A percentile compares a stretch with the other conserved stretches of the same genome.
phyloP scores from a whole-genome alignment of 2,888 invertebrate species.

The Rapana venosa region DNA sequence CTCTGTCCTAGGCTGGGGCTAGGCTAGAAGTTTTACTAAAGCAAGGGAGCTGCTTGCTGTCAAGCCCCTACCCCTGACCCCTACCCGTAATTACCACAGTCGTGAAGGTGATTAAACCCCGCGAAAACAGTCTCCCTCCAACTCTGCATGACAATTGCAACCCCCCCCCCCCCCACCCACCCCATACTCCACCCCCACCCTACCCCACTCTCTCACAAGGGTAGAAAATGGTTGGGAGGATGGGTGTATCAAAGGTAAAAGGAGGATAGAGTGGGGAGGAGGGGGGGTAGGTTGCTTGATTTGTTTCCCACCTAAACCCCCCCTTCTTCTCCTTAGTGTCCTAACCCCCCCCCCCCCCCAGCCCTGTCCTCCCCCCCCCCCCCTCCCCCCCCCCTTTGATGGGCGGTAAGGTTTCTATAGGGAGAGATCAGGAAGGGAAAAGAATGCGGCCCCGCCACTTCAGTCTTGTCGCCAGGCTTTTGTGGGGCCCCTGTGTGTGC shows the following conservation, averaged over 20 bases:
- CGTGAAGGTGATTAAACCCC: constrained; percentile 49
- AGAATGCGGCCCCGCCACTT: constrained; percentile 44
- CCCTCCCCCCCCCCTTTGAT: constrained; percentile 40
- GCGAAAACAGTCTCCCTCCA: constrained; percentile 44
- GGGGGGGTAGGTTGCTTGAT: not conserved
- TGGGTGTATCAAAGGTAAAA: not conserved
- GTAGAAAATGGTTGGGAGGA: not conserved
- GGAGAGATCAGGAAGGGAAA: constrained; percentile 34
- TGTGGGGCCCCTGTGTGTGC: constrained; percentile 8
- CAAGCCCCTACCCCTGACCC: constrained; percentile 32
- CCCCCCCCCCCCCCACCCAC: not conserved
- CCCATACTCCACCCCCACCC: no score
- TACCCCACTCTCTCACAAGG: no score
- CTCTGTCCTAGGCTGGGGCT: no score
- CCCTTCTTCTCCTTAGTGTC: not conserved
- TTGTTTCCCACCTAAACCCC: not conserved
- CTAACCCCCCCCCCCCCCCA: constrained; percentile 30
- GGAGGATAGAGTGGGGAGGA: not conserved
- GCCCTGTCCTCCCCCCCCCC: constrained; percentile 14
- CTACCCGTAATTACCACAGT: constrained; percentile 45
- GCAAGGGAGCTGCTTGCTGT: not conserved
- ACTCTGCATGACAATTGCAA: constrained; percentile 2
- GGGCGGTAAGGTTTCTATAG: constrained; percentile 41
- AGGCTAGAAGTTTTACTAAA: no score
- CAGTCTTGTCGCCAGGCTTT: not conserved